A percentile compares a stretch with the other conserved stretches of the same genome.
These are phyloP conservation scores for Aspiorhynchus laticeps DNA, from an alignment of 2,113 vertebrate genomes.

Conservation along the genomic window DNA sequence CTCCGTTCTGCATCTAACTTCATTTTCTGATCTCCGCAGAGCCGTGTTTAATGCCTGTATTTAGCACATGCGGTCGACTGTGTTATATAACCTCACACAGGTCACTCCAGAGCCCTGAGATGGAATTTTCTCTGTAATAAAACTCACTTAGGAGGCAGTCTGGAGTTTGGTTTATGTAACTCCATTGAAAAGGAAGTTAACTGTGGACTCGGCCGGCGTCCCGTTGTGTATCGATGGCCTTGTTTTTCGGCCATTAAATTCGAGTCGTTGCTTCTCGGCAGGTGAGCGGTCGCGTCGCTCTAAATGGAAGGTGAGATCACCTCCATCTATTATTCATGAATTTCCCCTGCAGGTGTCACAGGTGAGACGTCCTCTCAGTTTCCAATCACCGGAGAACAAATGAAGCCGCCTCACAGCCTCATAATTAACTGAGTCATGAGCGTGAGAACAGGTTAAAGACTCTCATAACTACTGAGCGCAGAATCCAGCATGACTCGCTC, in stretches of 20 bases:
- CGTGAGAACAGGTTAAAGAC: slow-evolving; percentile 6
- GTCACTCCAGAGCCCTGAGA: not conserved
- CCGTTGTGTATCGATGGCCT: not conserved
- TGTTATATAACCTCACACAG: not conserved
- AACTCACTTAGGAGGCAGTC: not conserved
- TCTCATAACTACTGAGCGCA: not conserved
- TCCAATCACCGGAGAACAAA: slow-evolving; percentile 1
- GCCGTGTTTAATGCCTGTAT: not conserved
- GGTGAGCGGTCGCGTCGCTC: not conserved
- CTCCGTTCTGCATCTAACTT: slow-evolving; percentile 38
- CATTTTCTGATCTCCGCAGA: not conserved
- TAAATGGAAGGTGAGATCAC: slow-evolving; percentile 25
- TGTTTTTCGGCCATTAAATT: not conserved
- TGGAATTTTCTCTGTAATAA: not conserved
- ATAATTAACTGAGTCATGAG: slow-evolving; percentile 23
- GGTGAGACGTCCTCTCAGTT: slow-evolving; percentile 8
- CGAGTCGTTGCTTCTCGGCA: not conserved
- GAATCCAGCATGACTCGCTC: not conserved
- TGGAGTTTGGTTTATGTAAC: not conserved
- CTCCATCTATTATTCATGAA: slow-evolving; percentile 12
- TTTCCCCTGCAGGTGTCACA: slow-evolving; percentile 29
- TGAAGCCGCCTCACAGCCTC: slow-evolving; percentile 3
- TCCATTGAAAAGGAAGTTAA: not conserved
- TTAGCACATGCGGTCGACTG: not conserved
- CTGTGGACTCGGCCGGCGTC: not conserved